Evolutionary conservation across 2,888 invertebrate genomes (phyloP), one percentile per base, ranked within the genome.

Genomic region (Hecatera dysodea): DNA sequence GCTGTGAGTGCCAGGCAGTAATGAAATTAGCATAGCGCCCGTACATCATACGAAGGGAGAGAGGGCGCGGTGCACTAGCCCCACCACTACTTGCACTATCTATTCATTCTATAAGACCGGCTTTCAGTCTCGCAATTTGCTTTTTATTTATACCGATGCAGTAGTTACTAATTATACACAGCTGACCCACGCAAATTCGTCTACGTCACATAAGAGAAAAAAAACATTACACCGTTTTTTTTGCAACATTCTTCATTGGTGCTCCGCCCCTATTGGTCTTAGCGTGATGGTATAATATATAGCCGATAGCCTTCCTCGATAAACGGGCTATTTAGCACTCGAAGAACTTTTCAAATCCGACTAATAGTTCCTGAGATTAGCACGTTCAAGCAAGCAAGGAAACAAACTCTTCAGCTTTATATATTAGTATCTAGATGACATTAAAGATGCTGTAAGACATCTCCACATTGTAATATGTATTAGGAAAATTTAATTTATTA

Each of bases 11-110:
- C 72, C 75, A 73, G 70, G 78, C 76, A 42, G 76, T 89, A 90
- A 88, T 89, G 82, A 81, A 83, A 88, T 88, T 87, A 87, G 83
- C 86, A 86, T 87, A 82, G 82, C 82, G 82, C 82, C 80, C 70
- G 61, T 77, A 74, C 64, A 56, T 78, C 73, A 75, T 57, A 55
- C 62, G 48, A 75, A 76, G 75, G 76, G 65, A 70, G 73, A 53
- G 46, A 65, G 60, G 72, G 66, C 44, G 74, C 62, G 67, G 74
- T 71, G 68, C 55, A 68, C 67, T 67, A 27, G 29, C 33, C n/a
- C 67, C 67, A 5, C 61, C 61, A 70, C 75, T 61, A 67, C 61
- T 67, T 67, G 59, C 36, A 55, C 52, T 48, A 72, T 15, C 39
- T 56, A 78, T 61, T 63, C 4, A 24, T 67, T 61, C 6, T 44